Evolutionary conservation across 2,888 invertebrate genomes (phyloP).

Genomic region (Cheilosia soror): DNA sequence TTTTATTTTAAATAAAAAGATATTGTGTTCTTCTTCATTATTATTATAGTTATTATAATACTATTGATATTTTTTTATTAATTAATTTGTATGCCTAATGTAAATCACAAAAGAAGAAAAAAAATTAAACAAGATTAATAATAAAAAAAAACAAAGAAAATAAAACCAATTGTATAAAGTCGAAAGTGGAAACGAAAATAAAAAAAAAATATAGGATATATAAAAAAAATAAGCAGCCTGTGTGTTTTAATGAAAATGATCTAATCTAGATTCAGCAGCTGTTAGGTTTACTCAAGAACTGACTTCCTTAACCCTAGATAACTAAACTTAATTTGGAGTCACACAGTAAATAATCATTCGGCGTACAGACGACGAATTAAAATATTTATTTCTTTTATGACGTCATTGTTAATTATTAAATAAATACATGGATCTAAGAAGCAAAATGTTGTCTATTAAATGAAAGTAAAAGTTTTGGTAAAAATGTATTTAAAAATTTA

Average conservation of each 20-base stretch:
- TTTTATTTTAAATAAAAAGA: constrained; percentile 42
- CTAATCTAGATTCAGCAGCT: too few relatives aligned
- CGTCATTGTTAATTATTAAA: too few relatives aligned
- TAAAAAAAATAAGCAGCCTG: constrained; percentile 5
- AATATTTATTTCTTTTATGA: too few relatives aligned
- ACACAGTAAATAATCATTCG: too few relatives aligned
- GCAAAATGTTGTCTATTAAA: too few relatives aligned
- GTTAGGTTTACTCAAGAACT: too few relatives aligned
- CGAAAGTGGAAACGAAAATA: constrained; percentile 76
- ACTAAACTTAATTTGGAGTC: too few relatives aligned
- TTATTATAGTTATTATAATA: constrained; percentile 74
- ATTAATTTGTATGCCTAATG: constrained; percentile 64
- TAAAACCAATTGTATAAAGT: constrained; percentile 77
- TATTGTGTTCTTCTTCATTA: constrained; percentile 77
- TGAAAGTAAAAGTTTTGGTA: too few relatives aligned
- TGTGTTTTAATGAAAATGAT: not conserved
- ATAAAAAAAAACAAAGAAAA: constrained; percentile 44
- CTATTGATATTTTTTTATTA: constrained; percentile 74
- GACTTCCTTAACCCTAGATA: too few relatives aligned
- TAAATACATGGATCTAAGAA: too few relatives aligned
- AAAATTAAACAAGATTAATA: constrained; percentile 35
- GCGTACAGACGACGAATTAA: too few relatives aligned
- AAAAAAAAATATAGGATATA: constrained; percentile 58
- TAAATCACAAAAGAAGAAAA: constrained; percentile 75
- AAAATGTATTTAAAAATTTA: too few relatives aligned